Conservation (phyloP, 2,888 invertebrate genomes). For the Yponomeuta sedellus region DNA sequence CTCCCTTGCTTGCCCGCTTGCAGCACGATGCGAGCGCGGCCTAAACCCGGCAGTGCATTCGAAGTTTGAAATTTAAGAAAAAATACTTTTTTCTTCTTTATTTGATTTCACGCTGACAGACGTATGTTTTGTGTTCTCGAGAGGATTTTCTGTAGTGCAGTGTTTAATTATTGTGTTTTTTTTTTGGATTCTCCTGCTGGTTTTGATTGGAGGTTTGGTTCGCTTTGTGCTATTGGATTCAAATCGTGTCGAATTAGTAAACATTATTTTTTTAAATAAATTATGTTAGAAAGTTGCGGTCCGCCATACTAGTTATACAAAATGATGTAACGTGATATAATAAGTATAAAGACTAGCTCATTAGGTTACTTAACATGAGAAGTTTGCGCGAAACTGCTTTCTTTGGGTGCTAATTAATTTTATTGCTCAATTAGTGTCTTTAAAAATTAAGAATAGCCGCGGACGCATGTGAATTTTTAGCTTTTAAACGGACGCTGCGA, state of each 20-base stretch:
- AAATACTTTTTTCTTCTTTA: no score
- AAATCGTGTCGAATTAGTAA: slow-evolving; percentile 14
- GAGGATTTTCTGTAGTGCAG: slow-evolving; percentile 7
- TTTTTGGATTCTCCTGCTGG: slow-evolving; percentile 11
- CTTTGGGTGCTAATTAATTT: slow-evolving; percentile 27
- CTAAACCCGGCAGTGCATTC: slow-evolving; percentile 57
- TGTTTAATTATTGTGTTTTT: background rate
- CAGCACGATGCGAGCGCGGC: slow-evolving; percentile 71
- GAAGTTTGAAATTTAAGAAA: slow-evolving; percentile 33
- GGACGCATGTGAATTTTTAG: slow-evolving; percentile 8
- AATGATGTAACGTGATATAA: slow-evolving; percentile 33
- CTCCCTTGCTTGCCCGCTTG: slow-evolving; percentile 69
- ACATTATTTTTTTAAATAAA: background rate
- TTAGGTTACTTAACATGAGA: slow-evolving; percentile 27
- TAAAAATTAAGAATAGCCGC: slow-evolving; percentile 5
- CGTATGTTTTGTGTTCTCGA: slow-evolving; percentile 4
- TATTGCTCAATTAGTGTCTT: slow-evolving; percentile 25
- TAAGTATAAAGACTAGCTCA: slow-evolving; percentile 15
- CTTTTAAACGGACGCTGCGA: background rate
- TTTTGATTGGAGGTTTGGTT: slow-evolving; percentile 21
- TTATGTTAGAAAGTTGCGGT: background rate
- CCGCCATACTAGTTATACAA: slow-evolving; percentile 6
- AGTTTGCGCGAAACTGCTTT: slow-evolving; percentile 27
- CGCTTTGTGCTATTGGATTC: slow-evolving; percentile 18
- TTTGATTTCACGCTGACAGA: background rate